These are phyloP conservation scores for Sesia bembeciformis DNA, from an alignment of 2,888 invertebrate genomes.

Conservation along the genomic window DNA sequence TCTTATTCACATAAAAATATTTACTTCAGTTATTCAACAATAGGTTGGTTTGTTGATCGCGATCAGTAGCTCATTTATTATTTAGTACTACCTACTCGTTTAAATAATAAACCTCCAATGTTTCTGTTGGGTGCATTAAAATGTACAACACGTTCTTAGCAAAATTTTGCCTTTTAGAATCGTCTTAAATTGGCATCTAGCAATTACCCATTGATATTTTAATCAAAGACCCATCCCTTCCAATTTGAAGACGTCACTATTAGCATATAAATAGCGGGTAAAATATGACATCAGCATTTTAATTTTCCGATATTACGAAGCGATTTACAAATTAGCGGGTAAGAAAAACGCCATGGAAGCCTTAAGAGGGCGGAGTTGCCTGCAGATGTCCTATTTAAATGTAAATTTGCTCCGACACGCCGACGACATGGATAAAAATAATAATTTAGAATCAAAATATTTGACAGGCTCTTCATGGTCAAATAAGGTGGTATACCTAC, in stretches of 20 bases:
- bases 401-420: slow-evolving; percentile 64
- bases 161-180: slow-evolving; percentile 24
- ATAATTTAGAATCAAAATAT: slow-evolving; percentile 57
- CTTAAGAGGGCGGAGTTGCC: slow-evolving; percentile 64
- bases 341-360: slow-evolving; percentile 63
- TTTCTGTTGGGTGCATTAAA: too few relatives aligned
- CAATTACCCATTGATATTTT: slow-evolving; percentile 70
- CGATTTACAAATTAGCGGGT: slow-evolving; percentile 73
- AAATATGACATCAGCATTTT: slow-evolving; percentile 75
- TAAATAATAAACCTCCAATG: too few relatives aligned
- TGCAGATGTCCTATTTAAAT: slow-evolving; percentile 74
- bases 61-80: too few relatives aligned
- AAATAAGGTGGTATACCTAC: slow-evolving; percentile 17
- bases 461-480: slow-evolving; percentile 39
- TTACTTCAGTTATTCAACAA: too few relatives aligned
- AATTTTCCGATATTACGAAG: slow-evolving; percentile 71
- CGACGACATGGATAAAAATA: slow-evolving; percentile 61
- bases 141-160: slow-evolving; percentile 18
- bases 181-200: slow-evolving; percentile 31
- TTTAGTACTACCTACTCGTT: too few relatives aligned
- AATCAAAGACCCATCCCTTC: slow-evolving; percentile 48
- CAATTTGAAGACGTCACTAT: slow-evolving; percentile 38
- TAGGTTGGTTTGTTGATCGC: too few relatives aligned
- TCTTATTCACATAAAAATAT: too few relatives aligned
- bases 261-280: slow-evolving; percentile 69